Conservation (phyloP, 2,113 vertebrate species). For the Cephalopterus ornatus region DNA sequence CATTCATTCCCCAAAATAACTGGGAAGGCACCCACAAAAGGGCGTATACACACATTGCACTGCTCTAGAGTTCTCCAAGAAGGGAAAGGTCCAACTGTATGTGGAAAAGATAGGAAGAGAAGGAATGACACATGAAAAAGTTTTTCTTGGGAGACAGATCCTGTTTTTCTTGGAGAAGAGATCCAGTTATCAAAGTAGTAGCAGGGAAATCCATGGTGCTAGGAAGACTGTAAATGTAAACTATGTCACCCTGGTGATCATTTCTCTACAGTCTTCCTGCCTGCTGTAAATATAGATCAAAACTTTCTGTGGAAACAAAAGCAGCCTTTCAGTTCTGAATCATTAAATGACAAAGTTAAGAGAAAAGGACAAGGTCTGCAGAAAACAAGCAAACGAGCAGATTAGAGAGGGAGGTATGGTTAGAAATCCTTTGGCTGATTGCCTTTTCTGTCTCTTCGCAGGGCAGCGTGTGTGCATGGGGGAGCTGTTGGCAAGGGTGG, state of each 20-base stretch:
- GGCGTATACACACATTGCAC: background rate
- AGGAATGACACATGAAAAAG: background rate
- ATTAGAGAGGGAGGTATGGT: background rate
- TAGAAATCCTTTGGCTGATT: background rate
- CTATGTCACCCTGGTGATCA: background rate
- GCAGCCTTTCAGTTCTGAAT: background rate
- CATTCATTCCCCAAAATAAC: background rate
- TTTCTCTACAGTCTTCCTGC: background rate
- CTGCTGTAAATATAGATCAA: background rate
- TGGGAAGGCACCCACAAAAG: background rate
- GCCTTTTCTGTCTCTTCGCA: background rate
- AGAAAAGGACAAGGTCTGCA: background rate
- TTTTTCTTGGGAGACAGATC: background rate
- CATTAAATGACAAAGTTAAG: background rate
- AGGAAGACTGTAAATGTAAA: background rate
- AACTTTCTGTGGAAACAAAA: background rate
- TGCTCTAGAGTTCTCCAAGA: background rate
- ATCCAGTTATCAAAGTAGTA: background rate
- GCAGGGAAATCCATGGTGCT: background rate
- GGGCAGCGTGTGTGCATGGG: constrained; percentile 47
- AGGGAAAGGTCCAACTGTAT: background rate
- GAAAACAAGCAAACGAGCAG: background rate
- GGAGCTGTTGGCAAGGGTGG: constrained; percentile 53
- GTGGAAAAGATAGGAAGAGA: background rate
- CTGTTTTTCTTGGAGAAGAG: background rate